Evolutionary conservation across 2,113 vertebrate genomes (phyloP).

Genomic region (Aptenodytes forsteri): DNA sequence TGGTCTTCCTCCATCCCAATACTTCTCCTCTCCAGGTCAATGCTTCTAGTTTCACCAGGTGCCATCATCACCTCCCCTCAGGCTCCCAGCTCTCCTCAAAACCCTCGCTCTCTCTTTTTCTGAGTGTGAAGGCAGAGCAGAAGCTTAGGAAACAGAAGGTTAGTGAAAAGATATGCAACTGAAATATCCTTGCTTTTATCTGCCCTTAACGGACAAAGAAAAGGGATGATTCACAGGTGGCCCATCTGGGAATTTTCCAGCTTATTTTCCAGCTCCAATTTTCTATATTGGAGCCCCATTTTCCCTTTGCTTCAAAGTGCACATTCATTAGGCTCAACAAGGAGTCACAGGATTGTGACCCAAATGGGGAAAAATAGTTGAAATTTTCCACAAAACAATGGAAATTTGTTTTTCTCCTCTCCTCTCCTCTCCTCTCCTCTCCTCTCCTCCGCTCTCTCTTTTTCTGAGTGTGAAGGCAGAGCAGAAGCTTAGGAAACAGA

Average conservation of each 20-base stretch:
- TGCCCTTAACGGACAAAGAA: neutral
- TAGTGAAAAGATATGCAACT: neutral
- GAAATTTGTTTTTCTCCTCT: neutral
- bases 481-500: neutral
- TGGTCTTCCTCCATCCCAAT: neutral
- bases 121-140: neutral
- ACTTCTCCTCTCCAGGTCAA: neutral
- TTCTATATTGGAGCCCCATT: neutral
- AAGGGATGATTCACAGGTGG: neutral
- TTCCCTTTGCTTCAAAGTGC: neutral
- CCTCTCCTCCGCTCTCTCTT: neutral
- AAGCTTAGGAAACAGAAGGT: neutral
- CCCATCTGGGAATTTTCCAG: neutral
- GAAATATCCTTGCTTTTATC: neutral
- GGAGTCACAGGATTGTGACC: neutral
- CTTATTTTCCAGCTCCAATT: neutral
- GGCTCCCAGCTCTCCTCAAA: neutral
- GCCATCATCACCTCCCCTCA: neutral
- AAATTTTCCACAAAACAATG: neutral
- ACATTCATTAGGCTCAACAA: neutral
- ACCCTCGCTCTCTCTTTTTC: neutral
- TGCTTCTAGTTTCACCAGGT: neutral
- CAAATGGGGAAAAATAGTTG: neutral
- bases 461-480: neutral
- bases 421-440: neutral